phyloP scores from a whole-genome alignment of 2,888 invertebrate genomes.

The Pterobdella sp. region DNA sequence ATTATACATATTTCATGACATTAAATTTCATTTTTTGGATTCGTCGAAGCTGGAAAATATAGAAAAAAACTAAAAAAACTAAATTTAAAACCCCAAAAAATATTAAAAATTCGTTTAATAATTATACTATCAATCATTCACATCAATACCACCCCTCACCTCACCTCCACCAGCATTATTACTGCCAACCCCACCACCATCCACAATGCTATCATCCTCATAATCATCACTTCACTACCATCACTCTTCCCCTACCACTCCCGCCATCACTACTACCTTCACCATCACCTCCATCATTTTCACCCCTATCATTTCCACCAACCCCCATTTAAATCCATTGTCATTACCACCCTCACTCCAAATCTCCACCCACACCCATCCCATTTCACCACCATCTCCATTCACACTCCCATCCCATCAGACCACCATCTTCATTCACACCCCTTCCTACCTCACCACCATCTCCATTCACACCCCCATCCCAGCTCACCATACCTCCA shows the following conservation, averaged over 20 bases:
- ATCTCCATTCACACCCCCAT: neutral
- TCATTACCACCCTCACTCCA: neutral
- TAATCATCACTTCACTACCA: too few species aligned
- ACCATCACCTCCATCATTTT: neutral
- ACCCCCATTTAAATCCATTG: neutral
- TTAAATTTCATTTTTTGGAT: too few species aligned
- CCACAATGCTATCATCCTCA: too few species aligned
- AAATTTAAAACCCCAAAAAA: too few species aligned
- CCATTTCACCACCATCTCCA: neutral
- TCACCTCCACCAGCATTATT: too few species aligned
- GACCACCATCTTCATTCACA: neutral
- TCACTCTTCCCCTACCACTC: neutral
- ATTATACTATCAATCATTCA: too few species aligned
- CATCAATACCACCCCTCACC: too few species aligned
- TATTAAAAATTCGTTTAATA: too few species aligned
- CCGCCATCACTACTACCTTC: neutral
- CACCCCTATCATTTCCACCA: neutral
- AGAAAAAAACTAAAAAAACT: too few species aligned
- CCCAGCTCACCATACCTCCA: neutral
- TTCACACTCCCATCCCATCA: neutral
- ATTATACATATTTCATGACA: too few species aligned
- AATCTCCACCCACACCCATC: neutral
- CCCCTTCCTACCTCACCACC: neutral
- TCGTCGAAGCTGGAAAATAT: too few species aligned
- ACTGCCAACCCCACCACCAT: too few species aligned